Percentiles rank a stretch among this genome's conserved stretches.
Conservation (phyloP, 2,888 invertebrate species). For the Acleris laterana region DNA sequence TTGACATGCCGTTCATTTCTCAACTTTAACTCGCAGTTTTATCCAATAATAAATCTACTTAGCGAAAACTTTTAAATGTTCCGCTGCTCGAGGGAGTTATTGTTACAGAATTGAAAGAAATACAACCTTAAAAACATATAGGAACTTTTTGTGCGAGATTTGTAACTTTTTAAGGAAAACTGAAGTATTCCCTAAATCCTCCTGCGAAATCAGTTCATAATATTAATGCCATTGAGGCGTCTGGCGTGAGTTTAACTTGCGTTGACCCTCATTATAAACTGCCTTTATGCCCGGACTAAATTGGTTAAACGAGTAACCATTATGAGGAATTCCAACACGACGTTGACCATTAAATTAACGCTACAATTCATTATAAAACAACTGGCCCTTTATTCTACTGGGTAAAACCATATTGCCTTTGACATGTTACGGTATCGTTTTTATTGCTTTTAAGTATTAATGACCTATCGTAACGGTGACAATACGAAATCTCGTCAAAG, state of each 20-base stretch:
- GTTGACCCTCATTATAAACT: constrained; percentile 24
- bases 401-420: background rate
- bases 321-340: constrained; percentile 3
- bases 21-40: constrained; percentile 55
- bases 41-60: constrained; percentile 65
- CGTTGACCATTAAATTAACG: background rate
- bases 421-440: too few species aligned
- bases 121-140: background rate
- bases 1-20: constrained; percentile 76
- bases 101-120: background rate
- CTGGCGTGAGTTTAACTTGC: constrained; percentile 16
- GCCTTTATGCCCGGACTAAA: constrained; percentile 20
- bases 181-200: constrained; percentile 5
- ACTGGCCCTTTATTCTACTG: background rate
- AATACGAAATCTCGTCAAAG: too few species aligned
- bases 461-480: too few species aligned
- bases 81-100: constrained; percentile 35
- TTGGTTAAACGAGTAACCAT: constrained; percentile 27
- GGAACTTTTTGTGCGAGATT: background rate
- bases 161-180: too few species aligned
- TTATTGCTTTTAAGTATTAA: too few species aligned
- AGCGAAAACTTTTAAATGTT: constrained; percentile 45
- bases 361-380: background rate
- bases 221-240: constrained; percentile 25
- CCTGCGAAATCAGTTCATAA: constrained; percentile 26